These are phyloP conservation scores for Anser cygnoides DNA, from an alignment of 2,113 vertebrate species.

Conservation along the genomic window DNA sequence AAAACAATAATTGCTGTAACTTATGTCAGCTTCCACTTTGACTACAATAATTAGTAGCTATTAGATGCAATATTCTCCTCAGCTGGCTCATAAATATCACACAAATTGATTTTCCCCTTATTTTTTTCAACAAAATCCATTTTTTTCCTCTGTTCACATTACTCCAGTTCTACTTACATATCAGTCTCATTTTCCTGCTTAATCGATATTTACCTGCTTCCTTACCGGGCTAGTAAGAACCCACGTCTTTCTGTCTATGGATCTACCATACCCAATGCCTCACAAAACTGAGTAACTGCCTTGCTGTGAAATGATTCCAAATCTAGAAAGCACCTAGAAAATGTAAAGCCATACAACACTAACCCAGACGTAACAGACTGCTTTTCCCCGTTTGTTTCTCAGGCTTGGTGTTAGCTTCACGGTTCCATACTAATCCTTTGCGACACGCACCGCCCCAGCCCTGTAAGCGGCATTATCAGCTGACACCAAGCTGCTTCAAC, in stretches of 20 bases:
- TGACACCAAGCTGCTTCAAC: background rate
- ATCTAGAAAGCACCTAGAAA: background rate
- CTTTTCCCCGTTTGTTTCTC: background rate
- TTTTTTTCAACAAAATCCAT: background rate
- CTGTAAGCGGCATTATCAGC: background rate
- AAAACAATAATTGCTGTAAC: background rate
- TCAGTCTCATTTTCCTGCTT: background rate
- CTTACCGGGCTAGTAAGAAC: background rate
- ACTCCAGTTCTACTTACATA: background rate
- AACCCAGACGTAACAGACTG: background rate
- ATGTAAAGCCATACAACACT: background rate
- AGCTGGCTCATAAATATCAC: background rate
- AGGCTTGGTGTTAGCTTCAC: background rate
- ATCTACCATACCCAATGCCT: background rate
- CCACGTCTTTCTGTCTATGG: background rate
- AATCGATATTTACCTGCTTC: background rate
- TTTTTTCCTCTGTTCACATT: background rate
- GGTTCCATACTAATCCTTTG: background rate
- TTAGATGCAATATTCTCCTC: background rate
- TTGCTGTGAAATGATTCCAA: background rate
- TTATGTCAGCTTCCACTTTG: background rate
- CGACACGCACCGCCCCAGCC: background rate
- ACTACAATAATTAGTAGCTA: background rate
- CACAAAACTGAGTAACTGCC: background rate
- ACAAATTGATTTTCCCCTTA: background rate